Evolutionary conservation across 2,888 invertebrate genomes (phyloP).

Genomic region (Pristionchus fissidentatus): DNA sequence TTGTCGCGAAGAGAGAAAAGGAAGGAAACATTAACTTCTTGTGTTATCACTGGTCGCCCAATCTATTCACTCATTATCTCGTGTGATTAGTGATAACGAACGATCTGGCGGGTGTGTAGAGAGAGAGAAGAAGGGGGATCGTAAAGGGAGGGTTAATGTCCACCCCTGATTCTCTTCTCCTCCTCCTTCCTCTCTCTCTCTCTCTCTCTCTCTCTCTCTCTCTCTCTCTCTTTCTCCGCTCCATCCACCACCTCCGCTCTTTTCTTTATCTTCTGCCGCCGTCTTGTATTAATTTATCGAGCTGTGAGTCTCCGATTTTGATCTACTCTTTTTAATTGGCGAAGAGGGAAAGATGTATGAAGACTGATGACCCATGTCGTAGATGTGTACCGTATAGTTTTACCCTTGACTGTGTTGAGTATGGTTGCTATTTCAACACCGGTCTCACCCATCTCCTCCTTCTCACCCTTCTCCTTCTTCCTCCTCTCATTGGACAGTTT

Average conservation of each 20-base stretch:
- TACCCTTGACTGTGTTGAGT: neutral
- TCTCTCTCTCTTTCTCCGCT: slow-evolving; percentile 5
- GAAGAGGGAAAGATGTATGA: neutral
- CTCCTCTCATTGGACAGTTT: neutral
- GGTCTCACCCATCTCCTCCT: neutral
- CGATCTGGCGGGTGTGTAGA: neutral
- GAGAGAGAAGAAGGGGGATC: neutral
- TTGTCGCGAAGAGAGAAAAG: too few species aligned
- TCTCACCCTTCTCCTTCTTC: neutral
- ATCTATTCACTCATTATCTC: neutral
- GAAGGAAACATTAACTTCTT: too few species aligned
- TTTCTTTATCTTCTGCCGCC: neutral
- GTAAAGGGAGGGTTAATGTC: neutral
- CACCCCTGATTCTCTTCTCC: slow-evolving; percentile 29
- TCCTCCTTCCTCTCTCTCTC: neutral
- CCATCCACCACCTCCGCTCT: neutral
- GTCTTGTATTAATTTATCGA: slow-evolving; percentile 15
- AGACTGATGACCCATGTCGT: neutral
- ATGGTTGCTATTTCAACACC: too few species aligned
- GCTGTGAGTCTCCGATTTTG: neutral
- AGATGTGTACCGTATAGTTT: neutral
- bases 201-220: neutral
- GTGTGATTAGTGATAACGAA: neutral
- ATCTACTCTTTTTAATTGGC: neutral
- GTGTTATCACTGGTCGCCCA: too few species aligned